Evolutionary conservation across 1,140 invertebrate genomes (phyloP).

Genomic region (Dufourea novaeangliae): DNA sequence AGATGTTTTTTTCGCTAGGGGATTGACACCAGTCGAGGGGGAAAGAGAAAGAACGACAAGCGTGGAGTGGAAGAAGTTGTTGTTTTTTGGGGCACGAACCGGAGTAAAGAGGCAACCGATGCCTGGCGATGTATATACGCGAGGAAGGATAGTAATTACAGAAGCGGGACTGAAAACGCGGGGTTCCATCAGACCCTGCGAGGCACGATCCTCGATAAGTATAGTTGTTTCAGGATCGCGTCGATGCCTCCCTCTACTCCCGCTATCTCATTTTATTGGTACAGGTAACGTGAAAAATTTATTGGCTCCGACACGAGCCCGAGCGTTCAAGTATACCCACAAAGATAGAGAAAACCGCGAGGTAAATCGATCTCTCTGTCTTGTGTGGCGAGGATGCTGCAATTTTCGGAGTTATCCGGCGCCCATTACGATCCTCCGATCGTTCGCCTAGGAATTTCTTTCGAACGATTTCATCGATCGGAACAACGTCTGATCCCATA

Average conservation of each 20-base stretch:
- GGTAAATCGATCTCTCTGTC: not conserved
- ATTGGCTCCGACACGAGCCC: slow-evolving; percentile 58
- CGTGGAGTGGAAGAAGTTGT: slow-evolving; percentile 18
- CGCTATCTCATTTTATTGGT: slow-evolving; percentile 80
- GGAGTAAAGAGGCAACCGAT: slow-evolving; percentile 65
- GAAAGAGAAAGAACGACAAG: too few species aligned
- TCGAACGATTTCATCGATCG: not conserved
- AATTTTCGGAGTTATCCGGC: slow-evolving; percentile 31
- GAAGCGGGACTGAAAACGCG: slow-evolving; percentile 78
- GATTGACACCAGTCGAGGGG: slow-evolving; percentile 7
- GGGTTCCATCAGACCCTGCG: slow-evolving; percentile 74
- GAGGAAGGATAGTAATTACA: slow-evolving; percentile 80
- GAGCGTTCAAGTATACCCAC: slow-evolving; percentile 35
- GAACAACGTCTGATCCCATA: too few species aligned
- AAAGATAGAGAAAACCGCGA: slow-evolving; percentile 48
- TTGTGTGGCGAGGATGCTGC: slow-evolving; percentile 5
- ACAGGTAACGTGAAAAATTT: slow-evolving; percentile 77
- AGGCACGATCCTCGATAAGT: slow-evolving; percentile 81
- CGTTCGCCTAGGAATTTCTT: slow-evolving; percentile 22
- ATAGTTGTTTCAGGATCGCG: slow-evolving; percentile 79
- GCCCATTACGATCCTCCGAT: slow-evolving; percentile 15
- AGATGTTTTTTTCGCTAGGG: too few species aligned
- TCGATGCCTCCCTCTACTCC: slow-evolving; percentile 75
- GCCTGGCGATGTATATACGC: slow-evolving; percentile 57
- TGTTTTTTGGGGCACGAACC: slow-evolving; percentile 63